Evolutionary conservation across 2,797 vertebrate species (phyloP).

Genomic region (Etheostoma nigrum): DNA sequence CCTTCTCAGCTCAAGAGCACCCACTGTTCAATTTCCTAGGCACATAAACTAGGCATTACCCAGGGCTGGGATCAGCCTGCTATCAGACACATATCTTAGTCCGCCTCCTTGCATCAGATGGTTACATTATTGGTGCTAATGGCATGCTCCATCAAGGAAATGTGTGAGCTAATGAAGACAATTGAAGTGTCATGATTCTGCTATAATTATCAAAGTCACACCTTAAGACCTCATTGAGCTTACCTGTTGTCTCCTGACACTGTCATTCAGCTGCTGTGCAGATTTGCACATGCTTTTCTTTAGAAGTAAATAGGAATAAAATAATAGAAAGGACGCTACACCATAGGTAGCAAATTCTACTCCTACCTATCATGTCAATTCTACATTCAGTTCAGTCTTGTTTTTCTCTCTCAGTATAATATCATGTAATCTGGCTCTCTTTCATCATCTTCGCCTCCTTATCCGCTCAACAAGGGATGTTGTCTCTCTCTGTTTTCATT

Average conservation of each 20-base stretch:
- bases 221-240: constrained; percentile 19
- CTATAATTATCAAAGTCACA: constrained; percentile 36
- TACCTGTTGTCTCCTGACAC: constrained; percentile 22
- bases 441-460: constrained; percentile 45
- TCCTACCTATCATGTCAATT: constrained; percentile 15
- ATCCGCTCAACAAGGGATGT: constrained; percentile 53
- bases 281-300: constrained; percentile 15
- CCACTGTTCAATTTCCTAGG: constrained; percentile 67
- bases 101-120: constrained; percentile 57
- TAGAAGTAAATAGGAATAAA: neutral
- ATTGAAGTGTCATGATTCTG: constrained; percentile 44
- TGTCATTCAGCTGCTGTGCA: constrained; percentile 8
- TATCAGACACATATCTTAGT: constrained; percentile 67
- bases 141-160: constrained; percentile 46
- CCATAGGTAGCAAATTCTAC: neutral
- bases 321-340: neutral
- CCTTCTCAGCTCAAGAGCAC: constrained; percentile 41
- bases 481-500: constrained; percentile 42
- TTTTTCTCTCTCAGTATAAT: constrained; percentile 50
- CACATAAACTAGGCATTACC: constrained; percentile 67
- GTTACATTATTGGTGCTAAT: constrained; percentile 60
- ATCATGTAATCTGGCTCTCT: constrained; percentile 48
- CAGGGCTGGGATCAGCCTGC: constrained; percentile 51
- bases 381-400: constrained; percentile 22
- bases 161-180: constrained; percentile 64